phyloP scores from a whole-genome alignment of 2,888 invertebrate genomes.

The Aleiodes leptofemur region DNA sequence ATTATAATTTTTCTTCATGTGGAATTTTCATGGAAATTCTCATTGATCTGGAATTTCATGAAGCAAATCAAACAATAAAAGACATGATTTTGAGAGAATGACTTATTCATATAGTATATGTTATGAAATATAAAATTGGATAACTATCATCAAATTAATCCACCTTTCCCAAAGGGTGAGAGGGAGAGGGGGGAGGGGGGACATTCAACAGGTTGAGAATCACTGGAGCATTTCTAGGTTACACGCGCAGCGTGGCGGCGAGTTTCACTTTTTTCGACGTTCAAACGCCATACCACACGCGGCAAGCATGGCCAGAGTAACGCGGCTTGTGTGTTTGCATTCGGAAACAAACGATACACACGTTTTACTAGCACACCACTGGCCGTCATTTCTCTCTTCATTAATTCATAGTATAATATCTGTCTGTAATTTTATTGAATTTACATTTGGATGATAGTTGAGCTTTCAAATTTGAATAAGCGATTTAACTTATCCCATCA shows the following conservation, averaged over 20 bases:
- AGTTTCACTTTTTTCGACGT: constrained; percentile 75
- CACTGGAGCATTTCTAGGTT: constrained; percentile 74
- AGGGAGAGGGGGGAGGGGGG: too few species aligned
- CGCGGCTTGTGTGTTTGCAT: constrained; percentile 18
- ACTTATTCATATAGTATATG: background rate
- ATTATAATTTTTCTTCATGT: constrained; percentile 40
- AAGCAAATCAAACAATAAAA: too few species aligned
- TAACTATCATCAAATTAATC: constrained; percentile 10
- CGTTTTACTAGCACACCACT: background rate
- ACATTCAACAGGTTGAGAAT: constrained; percentile 68
- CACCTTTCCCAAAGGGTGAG: background rate
- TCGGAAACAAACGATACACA: constrained; percentile 19
- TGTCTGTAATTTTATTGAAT: too few species aligned
- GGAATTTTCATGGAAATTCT: too few species aligned
- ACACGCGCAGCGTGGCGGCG: constrained; percentile 74
- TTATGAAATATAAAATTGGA: background rate
- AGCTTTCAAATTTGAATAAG: too few species aligned
- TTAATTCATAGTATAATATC: too few species aligned
- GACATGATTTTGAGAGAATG: too few species aligned
- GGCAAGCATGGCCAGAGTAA: constrained; percentile 61
- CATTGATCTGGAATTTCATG: too few species aligned
- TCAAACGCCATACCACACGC: constrained; percentile 65
- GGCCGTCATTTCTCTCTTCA: background rate
- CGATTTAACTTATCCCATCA: too few species aligned
- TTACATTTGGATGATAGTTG: too few species aligned